Conservation (phyloP, 2,113 vertebrate species). For the Danionella cerebrum region DNA sequence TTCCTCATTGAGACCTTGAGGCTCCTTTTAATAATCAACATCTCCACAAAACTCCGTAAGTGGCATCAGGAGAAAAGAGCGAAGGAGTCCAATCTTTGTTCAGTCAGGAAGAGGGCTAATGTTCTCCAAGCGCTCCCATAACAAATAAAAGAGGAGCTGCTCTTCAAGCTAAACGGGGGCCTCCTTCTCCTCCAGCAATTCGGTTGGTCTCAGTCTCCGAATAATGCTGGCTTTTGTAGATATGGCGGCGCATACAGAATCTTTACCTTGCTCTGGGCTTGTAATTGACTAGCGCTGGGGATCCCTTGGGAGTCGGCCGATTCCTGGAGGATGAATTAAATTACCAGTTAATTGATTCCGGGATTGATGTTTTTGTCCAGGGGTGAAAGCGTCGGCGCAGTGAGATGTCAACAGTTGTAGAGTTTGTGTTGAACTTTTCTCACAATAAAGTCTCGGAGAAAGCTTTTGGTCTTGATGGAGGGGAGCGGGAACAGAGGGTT, state of each 20-base stretch:
- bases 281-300: constrained; percentile 33
- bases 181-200: constrained; percentile 8
- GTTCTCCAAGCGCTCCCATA: constrained; percentile 39
- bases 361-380: constrained; percentile 29
- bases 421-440: not conserved
- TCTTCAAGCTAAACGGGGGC: constrained; percentile 9
- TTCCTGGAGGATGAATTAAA: constrained; percentile 37
- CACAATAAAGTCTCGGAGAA: not conserved
- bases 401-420: constrained; percentile 18
- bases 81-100: constrained; percentile 46
- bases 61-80: constrained; percentile 30
- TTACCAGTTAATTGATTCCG: constrained; percentile 33
- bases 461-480: not conserved
- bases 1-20: too few species aligned
- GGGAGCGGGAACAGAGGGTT: not conserved
- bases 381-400: constrained; percentile 3
- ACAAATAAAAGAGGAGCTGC: constrained; percentile 35
- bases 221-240: constrained; percentile 44
- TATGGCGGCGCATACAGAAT: constrained; percentile 31
- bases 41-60: constrained; percentile 37
- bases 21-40: too few species aligned
- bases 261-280: constrained; percentile 25
- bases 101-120: constrained; percentile 37
- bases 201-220: constrained; percentile 10
- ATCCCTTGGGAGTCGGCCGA: constrained; percentile 22